Percentiles rank a stretch among this genome's conserved stretches.
Conservation (phyloP, 2,797 vertebrate species). For the Gallinago nigripennis region DNA sequence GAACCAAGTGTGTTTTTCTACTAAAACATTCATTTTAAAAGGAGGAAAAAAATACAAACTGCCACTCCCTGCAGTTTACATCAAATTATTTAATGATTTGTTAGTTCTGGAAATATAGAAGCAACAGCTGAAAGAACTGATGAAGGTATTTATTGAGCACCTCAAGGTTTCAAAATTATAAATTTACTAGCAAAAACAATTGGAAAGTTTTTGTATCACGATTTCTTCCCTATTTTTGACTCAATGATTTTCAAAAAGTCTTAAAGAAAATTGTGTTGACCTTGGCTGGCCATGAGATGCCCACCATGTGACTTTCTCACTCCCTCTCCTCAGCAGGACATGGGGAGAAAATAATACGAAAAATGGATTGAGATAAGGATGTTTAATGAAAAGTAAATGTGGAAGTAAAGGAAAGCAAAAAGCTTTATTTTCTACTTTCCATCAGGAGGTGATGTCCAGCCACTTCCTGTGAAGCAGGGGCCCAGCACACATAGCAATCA, state of each 20-base stretch:
- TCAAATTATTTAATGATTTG: not conserved
- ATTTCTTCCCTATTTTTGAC: not conserved
- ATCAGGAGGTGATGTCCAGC: not conserved
- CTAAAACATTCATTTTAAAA: not conserved
- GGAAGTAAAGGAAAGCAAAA: not conserved
- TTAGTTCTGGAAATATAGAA: not conserved
- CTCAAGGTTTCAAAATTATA: not conserved
- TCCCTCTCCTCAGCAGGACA: not conserved
- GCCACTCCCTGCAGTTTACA: not conserved
- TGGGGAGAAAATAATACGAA: not conserved
- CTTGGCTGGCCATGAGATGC: accelerated
- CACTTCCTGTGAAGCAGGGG: not conserved
- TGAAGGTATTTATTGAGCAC: not conserved
- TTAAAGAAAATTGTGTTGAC: not conserved
- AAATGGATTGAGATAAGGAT: not conserved
- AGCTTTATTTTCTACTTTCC: not conserved
- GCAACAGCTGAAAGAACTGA: not conserved
- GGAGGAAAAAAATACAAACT: not conserved
- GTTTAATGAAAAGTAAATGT: not conserved
- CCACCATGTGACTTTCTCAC: not conserved
- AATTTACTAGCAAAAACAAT: not conserved
- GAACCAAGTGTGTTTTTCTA: not conserved
- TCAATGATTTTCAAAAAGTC: not conserved
- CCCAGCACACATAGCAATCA: accelerated
- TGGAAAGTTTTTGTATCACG: not conserved